Percentiles rank a stretch among this genome's conserved stretches.
Conservation (phyloP, 2,113 vertebrate genomes). For the Indri indri region DNA sequence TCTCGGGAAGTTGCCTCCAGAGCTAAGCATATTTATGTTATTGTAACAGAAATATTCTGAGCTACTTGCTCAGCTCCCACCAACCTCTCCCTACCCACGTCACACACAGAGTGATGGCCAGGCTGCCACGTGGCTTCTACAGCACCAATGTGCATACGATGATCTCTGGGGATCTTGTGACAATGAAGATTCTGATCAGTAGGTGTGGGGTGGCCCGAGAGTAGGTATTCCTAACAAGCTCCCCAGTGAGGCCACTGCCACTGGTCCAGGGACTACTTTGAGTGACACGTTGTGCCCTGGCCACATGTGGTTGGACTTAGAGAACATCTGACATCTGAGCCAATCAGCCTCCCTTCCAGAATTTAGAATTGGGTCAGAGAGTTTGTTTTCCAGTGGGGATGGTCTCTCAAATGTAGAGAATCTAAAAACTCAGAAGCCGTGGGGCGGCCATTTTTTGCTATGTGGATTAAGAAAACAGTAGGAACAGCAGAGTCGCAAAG, state of each 20-base stretch:
- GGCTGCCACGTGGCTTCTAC: background rate
- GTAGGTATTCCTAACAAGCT: background rate
- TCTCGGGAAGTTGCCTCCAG: background rate
- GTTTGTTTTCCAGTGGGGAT: background rate
- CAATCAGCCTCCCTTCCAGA: background rate
- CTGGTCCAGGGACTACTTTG: background rate
- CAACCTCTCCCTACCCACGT: background rate
- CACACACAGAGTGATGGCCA: background rate
- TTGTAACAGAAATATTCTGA: background rate
- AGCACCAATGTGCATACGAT: fast-evolving
- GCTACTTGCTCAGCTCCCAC: background rate
- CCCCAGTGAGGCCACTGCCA: background rate
- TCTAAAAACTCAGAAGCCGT: background rate
- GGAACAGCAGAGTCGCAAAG: background rate
- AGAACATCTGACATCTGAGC: background rate
- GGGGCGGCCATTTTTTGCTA: background rate
- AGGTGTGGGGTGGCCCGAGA: fast-evolving
- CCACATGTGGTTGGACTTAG: background rate
- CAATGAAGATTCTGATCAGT: background rate
- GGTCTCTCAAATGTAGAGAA: background rate
- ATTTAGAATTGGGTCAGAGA: background rate
- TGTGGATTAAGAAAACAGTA: background rate
- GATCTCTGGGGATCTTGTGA: background rate
- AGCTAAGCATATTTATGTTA: background rate
- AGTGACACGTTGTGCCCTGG: background rate